Percentiles rank a stretch among this genome's conserved stretches.
These are phyloP conservation scores for Callospermophilus lateralis DNA, from an alignment of 2,113 vertebrate genomes.

Conservation along the genomic window DNA sequence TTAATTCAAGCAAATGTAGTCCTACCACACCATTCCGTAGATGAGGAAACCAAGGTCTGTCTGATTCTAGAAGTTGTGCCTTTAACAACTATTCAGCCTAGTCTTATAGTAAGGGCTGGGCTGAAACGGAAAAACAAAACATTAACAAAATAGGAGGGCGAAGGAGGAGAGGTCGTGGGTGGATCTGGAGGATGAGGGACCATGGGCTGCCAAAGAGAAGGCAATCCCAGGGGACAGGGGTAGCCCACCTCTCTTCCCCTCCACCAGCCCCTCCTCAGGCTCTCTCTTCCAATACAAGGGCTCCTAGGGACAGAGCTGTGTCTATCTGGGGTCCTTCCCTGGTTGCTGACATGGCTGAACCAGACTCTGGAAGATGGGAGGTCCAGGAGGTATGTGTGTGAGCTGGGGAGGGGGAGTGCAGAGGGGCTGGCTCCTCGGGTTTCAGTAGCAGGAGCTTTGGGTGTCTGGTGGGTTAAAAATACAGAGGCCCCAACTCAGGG, in stretches of 20 bases:
- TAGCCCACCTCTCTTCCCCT: not conserved
- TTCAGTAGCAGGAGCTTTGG: slow-evolving; percentile 72
- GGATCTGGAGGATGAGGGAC: not conserved
- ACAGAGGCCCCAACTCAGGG: slow-evolving; percentile 77
- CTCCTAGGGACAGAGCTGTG: slow-evolving; percentile 57
- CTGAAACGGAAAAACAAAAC: not conserved
- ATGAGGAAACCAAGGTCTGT: not conserved
- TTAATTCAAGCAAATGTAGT: not conserved
- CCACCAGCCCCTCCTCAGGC: not conserved
- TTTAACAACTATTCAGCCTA: not conserved
- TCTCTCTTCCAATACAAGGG: not conserved
- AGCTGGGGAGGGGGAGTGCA: not conserved
- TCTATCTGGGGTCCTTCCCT: slow-evolving; percentile 66
- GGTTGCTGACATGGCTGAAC: slow-evolving; percentile 69
- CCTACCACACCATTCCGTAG: not conserved
- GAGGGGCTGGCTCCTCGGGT: slow-evolving; percentile 71
- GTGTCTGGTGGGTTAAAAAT: slow-evolving; percentile 83
- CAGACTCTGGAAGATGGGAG: slow-evolving; percentile 49
- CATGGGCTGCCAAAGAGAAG: too few relatives aligned
- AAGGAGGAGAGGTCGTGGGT: not conserved
- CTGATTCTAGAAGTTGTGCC: not conserved
- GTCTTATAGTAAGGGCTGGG: not conserved
- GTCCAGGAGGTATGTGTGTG: not conserved
- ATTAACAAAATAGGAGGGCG: not conserved
- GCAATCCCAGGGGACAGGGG: not conserved